Evolutionary conservation across 2,888 invertebrate genomes (phyloP).

Genomic region (Pseudococcus jackbeardsleyi): DNA sequence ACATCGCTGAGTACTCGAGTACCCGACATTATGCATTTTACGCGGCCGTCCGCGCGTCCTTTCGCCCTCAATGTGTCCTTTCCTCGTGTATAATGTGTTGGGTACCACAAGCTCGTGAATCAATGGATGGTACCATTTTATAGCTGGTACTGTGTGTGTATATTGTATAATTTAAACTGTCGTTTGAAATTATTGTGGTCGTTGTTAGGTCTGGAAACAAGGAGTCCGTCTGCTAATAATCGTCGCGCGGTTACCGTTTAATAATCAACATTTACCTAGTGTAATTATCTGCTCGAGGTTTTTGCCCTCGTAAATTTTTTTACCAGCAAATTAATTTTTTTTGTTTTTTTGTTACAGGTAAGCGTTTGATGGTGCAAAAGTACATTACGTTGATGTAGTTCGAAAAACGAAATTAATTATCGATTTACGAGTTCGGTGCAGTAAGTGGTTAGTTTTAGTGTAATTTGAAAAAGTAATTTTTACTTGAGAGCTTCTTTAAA

Average conservation of each 20-base stretch:
- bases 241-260: background rate
- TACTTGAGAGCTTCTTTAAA: background rate
- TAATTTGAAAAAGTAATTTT: background rate
- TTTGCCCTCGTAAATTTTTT: background rate
- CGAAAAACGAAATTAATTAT: background rate
- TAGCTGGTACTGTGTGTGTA: slow-evolving; percentile 57
- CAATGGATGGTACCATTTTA: slow-evolving; percentile 60
- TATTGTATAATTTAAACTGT: slow-evolving; percentile 57
- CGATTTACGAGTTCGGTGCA: background rate
- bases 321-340: background rate
- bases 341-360: background rate
- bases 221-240: background rate
- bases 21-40: background rate
- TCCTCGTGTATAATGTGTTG: background rate
- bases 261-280: background rate
- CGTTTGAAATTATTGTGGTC: slow-evolving; percentile 48
- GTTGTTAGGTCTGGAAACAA: background rate
- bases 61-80: background rate
- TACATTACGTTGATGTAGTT: background rate
- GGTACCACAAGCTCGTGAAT: slow-evolving; percentile 31
- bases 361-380: background rate
- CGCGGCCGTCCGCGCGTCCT: background rate
- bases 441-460: background rate
- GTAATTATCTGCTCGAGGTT: background rate
- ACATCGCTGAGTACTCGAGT: background rate